These are phyloP conservation scores for Eospalax fontanierii DNA, from an alignment of 2,797 vertebrate genomes.

Conservation along the genomic window DNA sequence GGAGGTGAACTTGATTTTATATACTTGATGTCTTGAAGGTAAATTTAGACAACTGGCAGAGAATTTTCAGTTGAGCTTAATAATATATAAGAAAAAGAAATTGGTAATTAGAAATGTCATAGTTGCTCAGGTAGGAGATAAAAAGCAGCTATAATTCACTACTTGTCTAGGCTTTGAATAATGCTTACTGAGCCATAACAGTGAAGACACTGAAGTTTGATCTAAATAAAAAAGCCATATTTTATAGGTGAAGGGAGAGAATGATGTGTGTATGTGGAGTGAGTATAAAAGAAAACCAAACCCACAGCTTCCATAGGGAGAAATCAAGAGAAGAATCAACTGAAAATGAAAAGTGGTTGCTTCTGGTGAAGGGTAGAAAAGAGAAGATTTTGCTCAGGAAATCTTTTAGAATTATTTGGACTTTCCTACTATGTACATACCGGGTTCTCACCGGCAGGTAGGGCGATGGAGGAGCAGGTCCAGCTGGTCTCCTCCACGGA, in stretches of 20 bases:
- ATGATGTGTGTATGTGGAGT: neutral
- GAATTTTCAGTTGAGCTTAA: conserved; percentile 20
- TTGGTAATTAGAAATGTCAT: too few relatives aligned
- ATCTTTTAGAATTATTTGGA: neutral
- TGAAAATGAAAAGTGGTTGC: neutral
- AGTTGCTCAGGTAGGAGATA: neutral
- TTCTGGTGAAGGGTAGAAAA: too few relatives aligned
- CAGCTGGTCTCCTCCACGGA: too few relatives aligned
- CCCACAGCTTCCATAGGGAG: neutral
- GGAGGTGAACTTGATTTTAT: neutral
- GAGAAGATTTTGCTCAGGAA: neutral
- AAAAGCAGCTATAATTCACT: neutral
- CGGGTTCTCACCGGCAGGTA: too few relatives aligned
- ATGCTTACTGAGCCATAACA: neutral
- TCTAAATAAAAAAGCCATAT: neutral
- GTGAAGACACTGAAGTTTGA: neutral
- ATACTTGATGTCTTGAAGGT: neutral
- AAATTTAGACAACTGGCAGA: conserved; percentile 27
- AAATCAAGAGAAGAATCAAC: conserved; percentile 13
- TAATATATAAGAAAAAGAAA: neutral
- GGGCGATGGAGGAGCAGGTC: too few relatives aligned
- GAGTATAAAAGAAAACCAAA: neutral
- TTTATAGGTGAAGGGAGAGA: neutral
- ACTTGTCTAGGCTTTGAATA: neutral
- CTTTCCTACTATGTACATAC: too few relatives aligned